Base-by-base conservation (phyloP, 2,888 invertebrate genomes). In the Proisotoma minuta region DNA sequence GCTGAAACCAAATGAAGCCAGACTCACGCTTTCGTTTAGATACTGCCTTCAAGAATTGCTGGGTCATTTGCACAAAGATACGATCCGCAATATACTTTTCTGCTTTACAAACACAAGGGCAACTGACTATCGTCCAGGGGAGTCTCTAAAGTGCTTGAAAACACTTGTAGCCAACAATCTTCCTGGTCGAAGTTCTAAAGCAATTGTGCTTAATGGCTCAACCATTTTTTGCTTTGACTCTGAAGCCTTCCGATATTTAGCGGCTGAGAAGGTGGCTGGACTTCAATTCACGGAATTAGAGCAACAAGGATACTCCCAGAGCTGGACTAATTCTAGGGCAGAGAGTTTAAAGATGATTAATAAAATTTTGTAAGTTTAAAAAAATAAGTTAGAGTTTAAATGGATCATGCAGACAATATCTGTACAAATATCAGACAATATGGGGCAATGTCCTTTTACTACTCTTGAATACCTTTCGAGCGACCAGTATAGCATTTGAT, bases 181-280 rank as follows among this genome's bases (percentile, higher is more conserved):
- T 10, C 48, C 52, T 0, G 62, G 64, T 2, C 10, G 34, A 3
- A n/a, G n/a, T n/a, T n/a, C n/a, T n/a, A n/a, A n/a, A n/a, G n/a
- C 27, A 2, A 66, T 70, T 24, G 5, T 57, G 1, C 10, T 63
- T 1, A 23, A 26, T 2, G 2, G 15, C 0, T 12, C 28, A n/a
- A 69, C 60, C 3, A n/a, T 71, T 0, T 71, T 64, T 26, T 69
- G 71, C 48, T 52, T 57, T 29, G 71, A 71, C 29, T 63, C 48
- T n/a, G 71, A 71, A 39, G 54, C 71, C 2, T 50, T 60, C 20
- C 53, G 71, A 3, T 71, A 61, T 59, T 51, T 71, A 12, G 59
- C 57, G 10, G 71, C 71, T 1, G 8, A 60, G 0, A 68, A 65
- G 18, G n/a, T n/a, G n/a, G 52, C 63, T 34, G 20, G 50, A 10